Evolutionary conservation across 2,888 invertebrate genomes (phyloP).

Genomic region (Platycnemis pennipes): DNA sequence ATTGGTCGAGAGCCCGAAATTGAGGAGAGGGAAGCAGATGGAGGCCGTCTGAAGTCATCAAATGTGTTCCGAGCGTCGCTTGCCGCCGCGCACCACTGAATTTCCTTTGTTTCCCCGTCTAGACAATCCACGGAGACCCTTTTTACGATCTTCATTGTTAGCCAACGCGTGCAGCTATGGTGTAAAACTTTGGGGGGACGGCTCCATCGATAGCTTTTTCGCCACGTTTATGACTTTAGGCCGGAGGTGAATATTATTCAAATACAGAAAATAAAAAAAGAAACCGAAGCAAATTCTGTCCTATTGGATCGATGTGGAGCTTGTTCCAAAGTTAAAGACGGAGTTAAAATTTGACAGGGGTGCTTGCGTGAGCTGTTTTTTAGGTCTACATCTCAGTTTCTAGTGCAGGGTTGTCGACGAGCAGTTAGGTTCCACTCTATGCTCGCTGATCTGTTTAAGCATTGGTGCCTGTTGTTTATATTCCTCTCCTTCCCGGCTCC

Average conservation of each 20-base stretch:
- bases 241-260: neutral
- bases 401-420: neutral
- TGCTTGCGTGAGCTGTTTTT: neutral
- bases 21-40: conserved; percentile 44
- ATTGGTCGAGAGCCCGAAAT: conserved; percentile 7
- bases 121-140: conserved; percentile 1
- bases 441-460: conserved; percentile 32
- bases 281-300: neutral
- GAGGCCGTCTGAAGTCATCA: conserved; percentile 17
- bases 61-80: neutral
- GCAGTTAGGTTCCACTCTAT: neutral
- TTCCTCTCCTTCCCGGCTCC: neutral
- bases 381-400: neutral
- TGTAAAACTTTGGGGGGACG: neutral
- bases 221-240: neutral
- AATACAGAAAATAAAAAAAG: neutral
- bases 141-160: conserved; percentile 44
- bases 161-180: neutral
- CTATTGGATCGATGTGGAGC: neutral
- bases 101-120: conserved; percentile 4
- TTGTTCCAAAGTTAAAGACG: neutral
- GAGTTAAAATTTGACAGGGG: neutral
- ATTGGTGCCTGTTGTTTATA: conserved; percentile 4
- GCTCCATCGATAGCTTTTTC: neutral
- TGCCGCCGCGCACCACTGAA: neutral